A percentile compares a stretch with the other conserved stretches of the same genome.
phyloP scores from a whole-genome alignment of 2,888 invertebrate genomes.

The Chromoteleia sp. region DNA sequence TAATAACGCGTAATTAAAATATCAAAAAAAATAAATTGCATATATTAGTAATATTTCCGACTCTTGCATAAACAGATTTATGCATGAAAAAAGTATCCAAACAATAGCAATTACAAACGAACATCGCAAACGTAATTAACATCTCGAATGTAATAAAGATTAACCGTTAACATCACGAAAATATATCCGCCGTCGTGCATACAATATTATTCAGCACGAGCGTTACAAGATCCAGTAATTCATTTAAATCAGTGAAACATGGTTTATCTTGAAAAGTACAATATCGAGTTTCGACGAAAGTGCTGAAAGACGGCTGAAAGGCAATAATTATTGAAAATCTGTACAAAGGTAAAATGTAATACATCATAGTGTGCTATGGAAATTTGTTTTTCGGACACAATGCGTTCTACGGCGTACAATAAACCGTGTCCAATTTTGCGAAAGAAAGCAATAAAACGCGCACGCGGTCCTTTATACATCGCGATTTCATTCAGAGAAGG shows the following conservation, averaged over 20 bases:
- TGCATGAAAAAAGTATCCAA: background rate
- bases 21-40: too few relatives aligned
- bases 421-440: conserved; percentile 43
- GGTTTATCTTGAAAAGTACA: conserved; percentile 46
- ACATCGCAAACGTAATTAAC: conserved; percentile 20
- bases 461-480: conserved; percentile 26
- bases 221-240: conserved; percentile 44
- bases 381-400: conserved; percentile 50
- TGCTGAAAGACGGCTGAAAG: conserved; percentile 46
- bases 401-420: conserved; percentile 31
- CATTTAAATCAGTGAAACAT: conserved; percentile 41
- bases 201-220: conserved; percentile 10
- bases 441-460: conserved; percentile 53
- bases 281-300: conserved; percentile 35
- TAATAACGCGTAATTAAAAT: too few relatives aligned
- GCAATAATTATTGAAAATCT: conserved; percentile 50
- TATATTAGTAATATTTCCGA: background rate
- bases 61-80: background rate
- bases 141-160: conserved; percentile 36
- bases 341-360: conserved; percentile 39
- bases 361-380: conserved; percentile 39
- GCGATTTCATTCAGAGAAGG: conserved; percentile 55
- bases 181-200: background rate
- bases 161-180: conserved; percentile 27
- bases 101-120: conserved; percentile 18